phyloP scores from a whole-genome alignment of 2,888 invertebrate genomes.

The Cephonodes hylas region DNA sequence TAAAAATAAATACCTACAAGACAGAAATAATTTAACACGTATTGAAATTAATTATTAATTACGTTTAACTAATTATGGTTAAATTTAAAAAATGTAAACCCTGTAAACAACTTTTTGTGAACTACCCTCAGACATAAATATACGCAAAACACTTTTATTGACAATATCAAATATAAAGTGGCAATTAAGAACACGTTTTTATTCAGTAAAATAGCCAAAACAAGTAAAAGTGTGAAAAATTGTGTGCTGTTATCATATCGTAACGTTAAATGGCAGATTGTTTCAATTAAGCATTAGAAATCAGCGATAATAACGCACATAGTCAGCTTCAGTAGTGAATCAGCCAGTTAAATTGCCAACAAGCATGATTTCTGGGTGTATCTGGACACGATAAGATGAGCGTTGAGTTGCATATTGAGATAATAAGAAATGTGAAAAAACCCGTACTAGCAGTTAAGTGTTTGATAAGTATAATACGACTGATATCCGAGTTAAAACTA shows the following conservation, averaged over 20 bases:
- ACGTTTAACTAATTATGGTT: background rate
- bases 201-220: background rate
- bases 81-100: background rate
- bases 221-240: background rate
- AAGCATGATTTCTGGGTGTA: background rate
- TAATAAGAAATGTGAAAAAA: slow-evolving; percentile 31
- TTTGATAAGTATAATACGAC: slow-evolving; percentile 10
- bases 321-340: background rate
- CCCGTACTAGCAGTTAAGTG: slow-evolving; percentile 47
- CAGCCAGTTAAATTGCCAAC: background rate
- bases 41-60: no score
- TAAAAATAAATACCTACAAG: no score
- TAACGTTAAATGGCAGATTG: background rate
- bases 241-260: background rate
- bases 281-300: background rate
- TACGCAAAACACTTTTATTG: background rate
- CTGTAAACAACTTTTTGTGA: background rate
- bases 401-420: slow-evolving; percentile 19
- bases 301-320: background rate
- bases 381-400: background rate
- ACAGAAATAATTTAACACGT: background rate
- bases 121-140: background rate
- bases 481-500: background rate
- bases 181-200: background rate
- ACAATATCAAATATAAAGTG: background rate